These are phyloP conservation scores for Sepioteuthis lessoniana DNA, from an alignment of 2,888 invertebrate genomes.

Conservation along the genomic window DNA sequence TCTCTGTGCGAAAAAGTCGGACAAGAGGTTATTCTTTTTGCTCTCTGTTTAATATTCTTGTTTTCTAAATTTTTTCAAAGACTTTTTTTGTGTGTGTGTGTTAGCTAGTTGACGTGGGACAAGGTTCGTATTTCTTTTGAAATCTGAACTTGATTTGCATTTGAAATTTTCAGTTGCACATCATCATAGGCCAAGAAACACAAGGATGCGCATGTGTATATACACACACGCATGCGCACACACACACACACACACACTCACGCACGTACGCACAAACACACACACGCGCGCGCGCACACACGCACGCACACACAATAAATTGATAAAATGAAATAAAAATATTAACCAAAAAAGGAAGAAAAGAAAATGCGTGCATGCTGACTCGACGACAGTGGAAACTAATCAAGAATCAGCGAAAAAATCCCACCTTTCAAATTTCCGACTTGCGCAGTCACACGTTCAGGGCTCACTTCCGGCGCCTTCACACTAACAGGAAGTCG, in stretches of 20 bases:
- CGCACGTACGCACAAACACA: not conserved
- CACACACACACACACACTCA: not conserved
- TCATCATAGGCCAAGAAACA: not conserved
- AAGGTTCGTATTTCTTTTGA: not conserved
- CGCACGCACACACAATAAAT: not conserved
- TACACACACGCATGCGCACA: not conserved
- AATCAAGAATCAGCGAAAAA: slow-evolving; percentile 33
- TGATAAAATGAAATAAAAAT: not conserved
- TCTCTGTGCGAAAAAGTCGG: too few species aligned
- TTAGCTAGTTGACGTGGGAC: not conserved
- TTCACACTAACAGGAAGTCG: not conserved
- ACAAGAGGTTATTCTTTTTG: too few species aligned
- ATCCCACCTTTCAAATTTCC: slow-evolving; percentile 17
- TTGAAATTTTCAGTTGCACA: not conserved
- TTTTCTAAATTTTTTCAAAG: too few species aligned
- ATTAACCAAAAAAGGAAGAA: not conserved
- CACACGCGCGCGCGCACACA: too few species aligned
- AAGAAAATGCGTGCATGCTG: not conserved
- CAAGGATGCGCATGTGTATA: not conserved
- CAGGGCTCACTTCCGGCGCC: not conserved
- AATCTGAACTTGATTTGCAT: not conserved
- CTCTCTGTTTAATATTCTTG: too few species aligned
- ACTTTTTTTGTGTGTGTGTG: not conserved
- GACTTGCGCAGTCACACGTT: not conserved
- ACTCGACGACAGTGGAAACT: not conserved